Percentiles rank a stretch among this genome's conserved stretches.
Conservation (phyloP, 1,140 invertebrate species). For the Zaprionus capensis region DNA sequence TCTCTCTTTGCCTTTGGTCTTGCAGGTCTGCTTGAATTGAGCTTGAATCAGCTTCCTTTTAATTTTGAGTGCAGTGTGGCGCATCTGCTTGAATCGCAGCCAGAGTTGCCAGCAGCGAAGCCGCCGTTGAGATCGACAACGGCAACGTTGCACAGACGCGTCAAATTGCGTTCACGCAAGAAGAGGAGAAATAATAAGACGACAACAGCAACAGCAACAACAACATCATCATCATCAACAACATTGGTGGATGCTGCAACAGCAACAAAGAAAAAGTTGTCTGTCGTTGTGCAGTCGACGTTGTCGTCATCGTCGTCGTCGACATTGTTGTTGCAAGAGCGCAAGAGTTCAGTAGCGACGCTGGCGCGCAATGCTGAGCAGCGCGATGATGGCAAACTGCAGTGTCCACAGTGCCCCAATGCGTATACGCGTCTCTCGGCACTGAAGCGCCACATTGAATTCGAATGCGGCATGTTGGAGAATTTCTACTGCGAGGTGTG, state of each 20-base stretch:
- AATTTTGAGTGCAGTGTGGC: slow-evolving; percentile 62
- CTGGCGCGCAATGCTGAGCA: slow-evolving; percentile 58
- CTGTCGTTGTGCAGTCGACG: slow-evolving; percentile 17
- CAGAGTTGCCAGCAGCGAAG: slow-evolving; percentile 16
- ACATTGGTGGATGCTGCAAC: neutral
- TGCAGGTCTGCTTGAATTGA: slow-evolving; percentile 77
- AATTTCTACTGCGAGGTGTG: slow-evolving; percentile 70
- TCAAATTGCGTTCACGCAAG: slow-evolving; percentile 62
- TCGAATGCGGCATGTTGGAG: slow-evolving; percentile 59
- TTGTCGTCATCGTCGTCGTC: slow-evolving; percentile 1
- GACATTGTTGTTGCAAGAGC: slow-evolving; percentile 34
- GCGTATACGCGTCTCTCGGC: slow-evolving; percentile 70
- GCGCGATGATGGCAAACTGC: slow-evolving; percentile 67
- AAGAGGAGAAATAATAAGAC: slow-evolving; percentile 31
- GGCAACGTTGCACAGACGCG: slow-evolving; percentile 43
- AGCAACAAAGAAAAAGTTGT: neutral
- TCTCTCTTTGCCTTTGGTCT: slow-evolving; percentile 61
- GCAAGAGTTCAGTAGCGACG: slow-evolving; percentile 59
- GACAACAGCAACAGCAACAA: neutral
- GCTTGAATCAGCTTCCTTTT: slow-evolving; percentile 66
- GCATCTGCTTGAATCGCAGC: slow-evolving; percentile 24
- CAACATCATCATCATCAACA: neutral
- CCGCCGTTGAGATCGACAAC: slow-evolving; percentile 13
- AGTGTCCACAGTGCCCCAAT: slow-evolving; percentile 72
- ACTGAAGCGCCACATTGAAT: slow-evolving; percentile 75